phyloP scores from a whole-genome alignment of 2,888 invertebrate species.

The Dichetophora obliterata region DNA sequence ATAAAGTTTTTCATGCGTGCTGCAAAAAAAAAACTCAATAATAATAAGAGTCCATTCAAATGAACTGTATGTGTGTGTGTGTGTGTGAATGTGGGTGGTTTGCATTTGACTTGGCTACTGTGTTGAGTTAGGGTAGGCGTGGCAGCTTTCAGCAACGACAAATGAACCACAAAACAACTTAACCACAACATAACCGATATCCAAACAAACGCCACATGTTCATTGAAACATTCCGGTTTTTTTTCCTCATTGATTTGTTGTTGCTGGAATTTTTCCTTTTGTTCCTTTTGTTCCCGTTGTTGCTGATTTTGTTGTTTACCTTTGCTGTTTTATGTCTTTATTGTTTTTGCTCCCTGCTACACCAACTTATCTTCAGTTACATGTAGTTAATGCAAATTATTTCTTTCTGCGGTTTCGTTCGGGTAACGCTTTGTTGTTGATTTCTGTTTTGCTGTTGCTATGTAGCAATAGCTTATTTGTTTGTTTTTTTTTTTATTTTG shows the following conservation, averaged over 20 bases:
- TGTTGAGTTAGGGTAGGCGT: background rate
- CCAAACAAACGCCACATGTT: slow-evolving; percentile 22
- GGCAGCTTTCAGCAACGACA: slow-evolving; percentile 7
- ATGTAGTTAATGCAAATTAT: background rate
- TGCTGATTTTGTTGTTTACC: background rate
- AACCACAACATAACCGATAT: slow-evolving; percentile 34
- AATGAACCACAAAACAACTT: slow-evolving; percentile 33
- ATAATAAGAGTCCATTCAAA: no score
- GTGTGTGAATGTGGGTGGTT: background rate
- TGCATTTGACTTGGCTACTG: background rate
- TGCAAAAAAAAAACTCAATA: no score
- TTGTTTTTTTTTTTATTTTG: background rate
- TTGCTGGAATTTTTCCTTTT: background rate
- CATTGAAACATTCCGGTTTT: slow-evolving; percentile 11
- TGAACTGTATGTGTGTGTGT: background rate
- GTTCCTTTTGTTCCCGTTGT: slow-evolving; percentile 11
- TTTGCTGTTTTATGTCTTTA: background rate
- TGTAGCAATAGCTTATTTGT: background rate
- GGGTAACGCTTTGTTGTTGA: background rate
- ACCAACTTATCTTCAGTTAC: background rate
- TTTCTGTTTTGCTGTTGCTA: background rate
- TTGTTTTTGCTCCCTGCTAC: background rate
- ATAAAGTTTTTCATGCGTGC: no score
- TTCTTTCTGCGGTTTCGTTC: background rate
- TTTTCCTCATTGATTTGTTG: slow-evolving; percentile 42